Conservation (phyloP, 2,888 invertebrate species). For the Brachynemurus nebulosus region DNA sequence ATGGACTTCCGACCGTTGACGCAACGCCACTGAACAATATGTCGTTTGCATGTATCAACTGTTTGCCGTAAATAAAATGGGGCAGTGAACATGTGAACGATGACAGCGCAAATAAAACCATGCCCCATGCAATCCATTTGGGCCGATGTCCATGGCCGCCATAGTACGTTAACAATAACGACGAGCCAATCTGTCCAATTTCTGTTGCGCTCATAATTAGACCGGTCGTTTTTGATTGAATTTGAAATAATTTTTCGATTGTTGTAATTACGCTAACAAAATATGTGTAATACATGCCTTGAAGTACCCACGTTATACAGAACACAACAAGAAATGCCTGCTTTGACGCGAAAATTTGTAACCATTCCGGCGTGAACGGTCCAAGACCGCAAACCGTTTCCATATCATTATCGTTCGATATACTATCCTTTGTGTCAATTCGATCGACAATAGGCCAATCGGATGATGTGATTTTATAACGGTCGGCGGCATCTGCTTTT, state of each 20-base stretch:
- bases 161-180: conserved; percentile 74
- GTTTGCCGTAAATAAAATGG: conserved; percentile 71
- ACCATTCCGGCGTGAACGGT: conserved; percentile 58
- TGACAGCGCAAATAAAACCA: conserved; percentile 75
- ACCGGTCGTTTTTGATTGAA: conserved; percentile 83
- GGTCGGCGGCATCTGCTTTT: background rate
- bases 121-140: conserved; percentile 86
- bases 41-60: conserved; percentile 44
- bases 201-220: conserved; percentile 82
- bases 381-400: conserved; percentile 66
- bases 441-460: background rate
- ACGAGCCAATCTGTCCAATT: conserved; percentile 85
- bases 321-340: conserved; percentile 81
- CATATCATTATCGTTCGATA: conserved; percentile 27
- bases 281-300: conserved; percentile 89
- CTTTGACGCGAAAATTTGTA: conserved; percentile 70
- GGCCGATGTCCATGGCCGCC: conserved; percentile 87
- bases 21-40: conserved; percentile 28
- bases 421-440: background rate
- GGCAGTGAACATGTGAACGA: conserved; percentile 78
- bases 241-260: conserved; percentile 81
- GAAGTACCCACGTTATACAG: conserved; percentile 72
- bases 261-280: conserved; percentile 90
- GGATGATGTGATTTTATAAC: background rate
- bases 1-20: conserved; percentile 20